Conservation (phyloP, 2,888 invertebrate species). For the Cremastobaeus sp. region DNA sequence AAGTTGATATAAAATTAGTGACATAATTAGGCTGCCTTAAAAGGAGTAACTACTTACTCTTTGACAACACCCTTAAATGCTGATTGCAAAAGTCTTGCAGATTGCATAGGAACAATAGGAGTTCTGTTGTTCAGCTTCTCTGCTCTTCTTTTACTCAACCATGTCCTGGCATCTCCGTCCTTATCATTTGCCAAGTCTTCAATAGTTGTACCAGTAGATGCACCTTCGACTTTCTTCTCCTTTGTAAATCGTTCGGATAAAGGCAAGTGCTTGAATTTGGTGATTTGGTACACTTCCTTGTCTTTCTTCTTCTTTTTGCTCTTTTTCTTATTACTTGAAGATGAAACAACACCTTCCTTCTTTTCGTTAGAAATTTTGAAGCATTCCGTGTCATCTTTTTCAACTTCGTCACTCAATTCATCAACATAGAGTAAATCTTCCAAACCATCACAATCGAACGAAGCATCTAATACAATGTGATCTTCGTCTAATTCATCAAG, state of each 20-base stretch:
- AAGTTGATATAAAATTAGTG: slow-evolving; percentile 7
- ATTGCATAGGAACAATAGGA: slow-evolving; percentile 74
- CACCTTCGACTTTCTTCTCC: slow-evolving; percentile 68
- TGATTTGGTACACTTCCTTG: slow-evolving; percentile 79
- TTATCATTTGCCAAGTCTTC: slow-evolving; percentile 71
- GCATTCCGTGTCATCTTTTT: slow-evolving; percentile 56
- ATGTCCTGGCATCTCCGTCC: slow-evolving; percentile 79
- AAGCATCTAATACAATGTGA: slow-evolving; percentile 63
- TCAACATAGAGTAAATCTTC: slow-evolving; percentile 52
- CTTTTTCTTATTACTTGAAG: slow-evolving; percentile 74
- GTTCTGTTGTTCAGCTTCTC: slow-evolving; percentile 78
- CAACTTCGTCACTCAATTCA: slow-evolving; percentile 54
- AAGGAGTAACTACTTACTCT: slow-evolving; percentile 73
- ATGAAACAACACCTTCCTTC: slow-evolving; percentile 69
- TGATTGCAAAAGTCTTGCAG: slow-evolving; percentile 79
- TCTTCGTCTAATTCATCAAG: slow-evolving; percentile 52
- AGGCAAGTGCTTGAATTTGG: slow-evolving; percentile 71
- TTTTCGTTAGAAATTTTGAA: slow-evolving; percentile 67
- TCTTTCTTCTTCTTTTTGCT: slow-evolving; percentile 79
- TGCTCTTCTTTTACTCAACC: slow-evolving; percentile 80
- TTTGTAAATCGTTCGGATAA: slow-evolving; percentile 73
- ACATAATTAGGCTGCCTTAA: too few relatives aligned
- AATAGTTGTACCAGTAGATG: slow-evolving; percentile 53
- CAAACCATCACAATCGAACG: slow-evolving; percentile 64
- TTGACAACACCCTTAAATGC: slow-evolving; percentile 80